A percentile compares a stretch with the other conserved stretches of the same genome.
These are phyloP conservation scores for Sebastes steindachneri DNA, from an alignment of 2,797 vertebrate genomes.

Conservation along the genomic window DNA sequence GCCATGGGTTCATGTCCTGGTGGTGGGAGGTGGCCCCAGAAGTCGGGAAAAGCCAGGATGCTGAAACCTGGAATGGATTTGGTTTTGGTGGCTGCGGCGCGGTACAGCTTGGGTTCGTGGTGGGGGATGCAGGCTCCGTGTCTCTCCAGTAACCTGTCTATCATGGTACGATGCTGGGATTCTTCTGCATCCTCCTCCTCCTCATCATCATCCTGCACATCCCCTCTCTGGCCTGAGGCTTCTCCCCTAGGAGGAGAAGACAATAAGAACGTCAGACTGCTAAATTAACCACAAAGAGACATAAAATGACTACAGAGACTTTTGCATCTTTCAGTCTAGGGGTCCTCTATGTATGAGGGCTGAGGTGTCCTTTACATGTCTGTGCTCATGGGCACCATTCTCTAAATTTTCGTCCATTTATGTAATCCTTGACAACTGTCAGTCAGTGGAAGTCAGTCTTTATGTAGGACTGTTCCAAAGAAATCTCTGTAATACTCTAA, in stretches of 20 bases:
- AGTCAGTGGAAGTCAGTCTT: background rate
- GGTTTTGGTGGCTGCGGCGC: conserved; percentile 74
- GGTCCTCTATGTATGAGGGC: background rate
- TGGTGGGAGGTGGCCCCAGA: conserved; percentile 90
- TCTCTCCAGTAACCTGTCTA: conserved; percentile 57
- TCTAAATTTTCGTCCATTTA: too few species aligned
- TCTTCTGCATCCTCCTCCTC: conserved; percentile 19
- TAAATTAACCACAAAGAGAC: background rate
- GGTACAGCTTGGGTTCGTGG: conserved; percentile 64
- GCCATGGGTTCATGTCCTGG: conserved; percentile 77
- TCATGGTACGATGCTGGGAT: conserved; percentile 12
- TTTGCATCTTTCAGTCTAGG: background rate
- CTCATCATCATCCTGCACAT: conserved; percentile 9
- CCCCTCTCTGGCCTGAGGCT: background rate
- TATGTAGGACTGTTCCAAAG: background rate
- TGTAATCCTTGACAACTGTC: too few species aligned
- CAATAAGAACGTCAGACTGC: background rate
- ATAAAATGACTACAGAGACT: background rate
- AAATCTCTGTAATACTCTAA: background rate
- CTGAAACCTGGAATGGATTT: conserved; percentile 87
- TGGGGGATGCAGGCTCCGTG: conserved; percentile 43
- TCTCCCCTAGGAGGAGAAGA: conserved; percentile 26
- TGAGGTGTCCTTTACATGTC: background rate
- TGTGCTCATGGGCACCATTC: background rate
- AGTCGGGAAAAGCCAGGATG: conserved; percentile 89